phyloP scores from a whole-genome alignment of 1,140 invertebrate genomes.

The Drosophila pectinifera region DNA sequence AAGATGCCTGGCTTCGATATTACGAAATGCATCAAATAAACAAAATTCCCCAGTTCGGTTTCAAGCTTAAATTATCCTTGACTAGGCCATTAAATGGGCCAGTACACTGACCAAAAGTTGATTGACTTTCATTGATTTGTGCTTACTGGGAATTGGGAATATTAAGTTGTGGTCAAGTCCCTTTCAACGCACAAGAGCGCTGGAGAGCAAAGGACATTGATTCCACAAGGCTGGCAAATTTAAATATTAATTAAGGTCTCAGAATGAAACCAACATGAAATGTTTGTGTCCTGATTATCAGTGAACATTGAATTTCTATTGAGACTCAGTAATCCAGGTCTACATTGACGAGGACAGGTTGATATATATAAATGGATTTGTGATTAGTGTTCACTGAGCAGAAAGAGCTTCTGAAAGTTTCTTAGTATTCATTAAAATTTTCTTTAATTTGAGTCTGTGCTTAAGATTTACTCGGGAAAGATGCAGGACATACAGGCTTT shows the following conservation, averaged over 20 bases:
- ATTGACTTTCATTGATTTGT: slow-evolving; percentile 47
- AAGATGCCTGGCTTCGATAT: slow-evolving; percentile 38
- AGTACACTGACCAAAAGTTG: slow-evolving; percentile 35
- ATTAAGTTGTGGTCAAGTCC: slow-evolving; percentile 29
- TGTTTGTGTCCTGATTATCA: slow-evolving; percentile 1
- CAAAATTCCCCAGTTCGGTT: slow-evolving; percentile 5
- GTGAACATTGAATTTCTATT: neutral
- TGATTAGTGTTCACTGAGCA: neutral
- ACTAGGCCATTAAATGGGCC: slow-evolving; percentile 5
- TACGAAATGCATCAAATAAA: slow-evolving; percentile 42
- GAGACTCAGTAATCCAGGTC: neutral
- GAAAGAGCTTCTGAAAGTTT: neutral
- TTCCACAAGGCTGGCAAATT: slow-evolving; percentile 5
- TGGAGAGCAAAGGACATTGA: neutral
- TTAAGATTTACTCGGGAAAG: too few relatives aligned
- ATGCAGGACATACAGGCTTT: too few relatives aligned
- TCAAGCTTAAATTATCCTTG: slow-evolving; percentile 25
- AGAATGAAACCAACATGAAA: slow-evolving; percentile 1
- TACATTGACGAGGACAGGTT: neutral
- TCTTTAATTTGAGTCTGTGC: neutral
- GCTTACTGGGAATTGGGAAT: slow-evolving; percentile 43
- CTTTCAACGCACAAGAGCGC: neutral
- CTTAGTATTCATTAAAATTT: neutral
- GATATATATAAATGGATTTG: neutral
- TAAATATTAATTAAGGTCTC: slow-evolving; percentile 30